A percentile compares a stretch with the other conserved stretches of the same genome.
Conservation (phyloP, 2,797 vertebrate genomes). For the Rhinella marina region DNA sequence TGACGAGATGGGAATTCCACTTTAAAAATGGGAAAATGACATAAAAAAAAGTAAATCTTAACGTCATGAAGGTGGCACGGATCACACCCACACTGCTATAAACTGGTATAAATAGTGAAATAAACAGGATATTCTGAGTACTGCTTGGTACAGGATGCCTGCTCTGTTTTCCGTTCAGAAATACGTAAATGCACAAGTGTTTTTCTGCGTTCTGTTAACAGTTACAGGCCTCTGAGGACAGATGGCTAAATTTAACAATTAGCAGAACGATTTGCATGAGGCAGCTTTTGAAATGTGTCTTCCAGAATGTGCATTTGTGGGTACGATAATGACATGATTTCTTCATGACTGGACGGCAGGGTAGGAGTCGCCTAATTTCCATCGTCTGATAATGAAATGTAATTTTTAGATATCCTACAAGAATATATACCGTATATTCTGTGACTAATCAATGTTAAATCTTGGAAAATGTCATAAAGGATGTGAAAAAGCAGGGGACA, state of each 20-base stretch:
- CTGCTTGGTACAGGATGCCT: neutral
- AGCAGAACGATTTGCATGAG: neutral
- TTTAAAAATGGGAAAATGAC: too few relatives aligned
- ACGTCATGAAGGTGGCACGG: neutral
- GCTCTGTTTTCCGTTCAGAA: neutral
- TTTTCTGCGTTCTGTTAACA: neutral
- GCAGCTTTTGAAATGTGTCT: neutral
- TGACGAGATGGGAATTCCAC: too few relatives aligned
- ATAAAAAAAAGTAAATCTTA: too few relatives aligned
- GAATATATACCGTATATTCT: neutral
- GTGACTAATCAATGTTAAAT: neutral
- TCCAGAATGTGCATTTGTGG: constrained; percentile 18
- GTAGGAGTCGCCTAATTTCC: neutral
- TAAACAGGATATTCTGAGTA: neutral
- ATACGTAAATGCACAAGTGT: neutral
- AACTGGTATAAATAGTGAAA: neutral
- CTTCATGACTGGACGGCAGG: neutral
- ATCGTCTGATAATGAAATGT: neutral
- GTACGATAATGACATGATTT: neutral
- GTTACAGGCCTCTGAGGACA: neutral
- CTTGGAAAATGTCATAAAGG: too few relatives aligned
- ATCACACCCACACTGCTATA: neutral
- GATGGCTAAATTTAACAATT: constrained; percentile 17
- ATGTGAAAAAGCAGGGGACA: too few relatives aligned
- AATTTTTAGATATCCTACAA: neutral